Conservation (phyloP, 2,888 invertebrate genomes). For the Erannis defoliaria region DNA sequence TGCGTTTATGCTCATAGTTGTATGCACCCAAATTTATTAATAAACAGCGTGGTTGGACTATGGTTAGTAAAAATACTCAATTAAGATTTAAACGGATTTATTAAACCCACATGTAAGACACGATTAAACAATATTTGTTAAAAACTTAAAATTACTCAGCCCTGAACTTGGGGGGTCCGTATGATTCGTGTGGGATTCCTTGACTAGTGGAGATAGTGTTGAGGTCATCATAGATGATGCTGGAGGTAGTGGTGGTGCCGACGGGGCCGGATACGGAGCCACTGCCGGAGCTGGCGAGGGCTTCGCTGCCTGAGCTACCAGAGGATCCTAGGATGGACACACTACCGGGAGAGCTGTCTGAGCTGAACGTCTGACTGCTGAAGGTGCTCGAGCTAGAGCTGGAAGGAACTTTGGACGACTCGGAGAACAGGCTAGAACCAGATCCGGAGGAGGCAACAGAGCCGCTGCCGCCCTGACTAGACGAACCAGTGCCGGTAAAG, state of each 20-base stretch:
- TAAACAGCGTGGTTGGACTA: not conserved
- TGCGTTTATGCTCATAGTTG: too few species aligned
- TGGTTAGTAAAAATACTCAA: not conserved
- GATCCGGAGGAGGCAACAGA: constrained; percentile 13
- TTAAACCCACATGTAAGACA: constrained; percentile 22
- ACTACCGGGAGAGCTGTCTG: not conserved
- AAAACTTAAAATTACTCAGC: constrained; percentile 42
- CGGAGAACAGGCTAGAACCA: constrained; percentile 27
- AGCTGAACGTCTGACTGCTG: constrained; percentile 16
- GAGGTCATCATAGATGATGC: constrained; percentile 51
- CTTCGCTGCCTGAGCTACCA: constrained; percentile 33
- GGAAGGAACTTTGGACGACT: constrained; percentile 21
- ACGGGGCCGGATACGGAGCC: constrained; percentile 41
- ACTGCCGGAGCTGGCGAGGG: constrained; percentile 40
- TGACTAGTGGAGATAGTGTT: constrained; percentile 73
- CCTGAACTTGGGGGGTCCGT: constrained; percentile 76
- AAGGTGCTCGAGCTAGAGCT: constrained; percentile 1
- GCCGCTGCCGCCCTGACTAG: not conserved
- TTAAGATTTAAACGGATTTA: constrained; percentile 32
- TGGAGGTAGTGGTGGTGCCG: constrained; percentile 48
- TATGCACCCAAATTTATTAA: too few species aligned
- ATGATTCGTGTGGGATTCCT: constrained; percentile 77
- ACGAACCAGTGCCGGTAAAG: not conserved
- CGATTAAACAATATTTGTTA: constrained; percentile 16
- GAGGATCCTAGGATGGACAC: constrained; percentile 22